Base-by-base conservation (phyloP, 2,113 vertebrate species). In the Aythya baeri region DNA sequence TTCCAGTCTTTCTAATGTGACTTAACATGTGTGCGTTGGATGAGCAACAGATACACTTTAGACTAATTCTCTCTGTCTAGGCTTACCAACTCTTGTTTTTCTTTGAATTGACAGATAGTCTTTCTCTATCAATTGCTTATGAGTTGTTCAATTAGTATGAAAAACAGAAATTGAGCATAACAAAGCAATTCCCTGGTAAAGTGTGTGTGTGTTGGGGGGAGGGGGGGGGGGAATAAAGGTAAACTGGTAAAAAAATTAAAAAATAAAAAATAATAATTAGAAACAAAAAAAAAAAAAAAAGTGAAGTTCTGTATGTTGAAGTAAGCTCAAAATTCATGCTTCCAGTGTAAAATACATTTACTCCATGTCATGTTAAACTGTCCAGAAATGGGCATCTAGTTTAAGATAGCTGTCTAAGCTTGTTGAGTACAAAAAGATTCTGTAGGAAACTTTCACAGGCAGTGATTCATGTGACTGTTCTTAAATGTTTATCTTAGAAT, bases 1-100 rank as follows among this genome's bases (percentile, higher is more conserved):
- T 5, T 2, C 1, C 7, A 5, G 4, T 6, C 15, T 58, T 57
- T 31, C 1, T 74, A 38, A 27, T 43, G 23, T 59, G 31, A 27
- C 13, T 13, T 23, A 20, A 10, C 5, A 7, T 49, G n/a, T 63
- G 46, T 81, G 6, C 34, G 57, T 79, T 21, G 70, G 22, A 7
- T 57, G 38, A 91, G 32, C n/a, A 79, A 79, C 22, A 21, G 41
- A 44, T n/a, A 81, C 1, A 32, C 15, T 18, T 50, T 23, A 55
- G 9, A 36, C 7, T 14, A 78, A 16, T 13, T 74, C 2, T 58
- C 11, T 26, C 44, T 36, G n/a, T 12, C 12, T 17, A 25, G 18
- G 31, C 16, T 46, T 63, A 74, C 34, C 44, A 70, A 18, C 1
- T 29, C 29, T 62, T 80, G 2, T 58, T 17, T 75, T 6, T 18